Base-by-base conservation (phyloP, 1,140 invertebrate genomes). In the Episyrphus balteatus region DNA sequence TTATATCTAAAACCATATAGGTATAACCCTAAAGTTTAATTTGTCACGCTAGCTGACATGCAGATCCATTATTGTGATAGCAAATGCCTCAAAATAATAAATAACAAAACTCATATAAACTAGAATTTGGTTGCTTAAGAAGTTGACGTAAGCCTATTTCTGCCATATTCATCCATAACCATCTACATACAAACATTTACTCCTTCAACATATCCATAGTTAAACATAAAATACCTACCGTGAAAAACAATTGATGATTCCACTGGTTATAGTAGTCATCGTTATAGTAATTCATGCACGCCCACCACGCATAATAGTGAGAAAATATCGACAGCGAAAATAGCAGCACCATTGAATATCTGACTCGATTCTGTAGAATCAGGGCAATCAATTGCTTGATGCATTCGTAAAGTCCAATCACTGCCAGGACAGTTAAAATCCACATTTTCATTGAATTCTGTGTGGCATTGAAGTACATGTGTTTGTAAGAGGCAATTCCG, bases 301-400 rank as follows among this genome's bases (percentile, higher is more conserved):
- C 77, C 86, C 86, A 90, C 84, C 84, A 88, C 2, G 83, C 79
- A 59, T 88, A 89, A 58, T 88, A 88, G 59, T 90, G 83, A 1
- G 86, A 84, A 61, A 86, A 88, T 44, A 88, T 66, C 18, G 82
- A 81, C 12, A 78, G 71, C 5, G 78, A 53, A 56, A 88, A 86
- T 2, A 88, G 70, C 11, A 81, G 54, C 17, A 83, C 64, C 84
- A 88, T 87, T n/a, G 74, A 76, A 44, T 69, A 70, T 51, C 85
- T 72, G 12, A 85, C 57, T 50, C 75, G 70, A 37, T 73, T 62
- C 32, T 73, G 65, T 37, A 78, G 67, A 39, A 76, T 72, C 37
- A 86, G 56, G 21, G 62, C 62, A 18, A 80, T 66, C 19, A 87
- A 59, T 53, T 79, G 75, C 55, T 82, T 82, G 6, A 82, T 67